Conservation (phyloP, 2,113 vertebrate genomes). For the Malurus cyaneus region DNA sequence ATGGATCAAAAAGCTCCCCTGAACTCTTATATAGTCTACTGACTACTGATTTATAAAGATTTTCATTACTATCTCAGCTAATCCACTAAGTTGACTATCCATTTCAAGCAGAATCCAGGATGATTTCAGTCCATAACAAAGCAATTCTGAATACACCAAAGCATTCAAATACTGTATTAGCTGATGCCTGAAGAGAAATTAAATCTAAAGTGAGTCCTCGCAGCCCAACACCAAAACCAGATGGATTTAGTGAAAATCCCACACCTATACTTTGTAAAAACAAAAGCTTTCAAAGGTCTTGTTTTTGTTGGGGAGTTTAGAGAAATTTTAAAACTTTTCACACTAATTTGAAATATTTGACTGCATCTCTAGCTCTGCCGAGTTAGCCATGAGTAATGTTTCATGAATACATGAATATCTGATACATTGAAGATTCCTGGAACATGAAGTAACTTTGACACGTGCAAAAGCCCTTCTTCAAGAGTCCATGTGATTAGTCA, state of each 20-base stretch:
- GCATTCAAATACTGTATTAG: constrained; percentile 49
- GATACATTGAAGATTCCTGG: constrained; percentile 13
- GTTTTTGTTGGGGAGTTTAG: not conserved
- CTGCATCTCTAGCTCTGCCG: not conserved
- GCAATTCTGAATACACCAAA: constrained; percentile 32
- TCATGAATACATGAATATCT: constrained; percentile 45
- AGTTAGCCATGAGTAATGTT: not conserved
- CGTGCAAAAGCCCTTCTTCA: not conserved
- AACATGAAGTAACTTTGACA: constrained; percentile 45
- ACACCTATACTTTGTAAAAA: not conserved
- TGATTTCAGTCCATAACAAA: constrained; percentile 50
- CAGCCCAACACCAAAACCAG: not conserved
- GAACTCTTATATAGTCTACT: constrained; percentile 46
- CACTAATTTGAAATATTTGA: constrained; percentile 8
- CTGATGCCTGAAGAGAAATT: constrained; percentile 14
- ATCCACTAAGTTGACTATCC: constrained; percentile 61
- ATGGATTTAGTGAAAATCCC: not conserved
- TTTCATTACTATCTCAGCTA: constrained; percentile 67
- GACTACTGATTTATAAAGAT: constrained; percentile 63
- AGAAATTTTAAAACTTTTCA: not conserved
- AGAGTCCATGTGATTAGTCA: constrained; percentile 1
- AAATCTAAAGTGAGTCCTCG: not conserved
- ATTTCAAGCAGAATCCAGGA: constrained; percentile 61
- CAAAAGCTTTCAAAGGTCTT: not conserved
- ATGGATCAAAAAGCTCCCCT: constrained; percentile 29